Base-by-base conservation (phyloP, 2,888 invertebrate species). In the Hirtodrosophila duncani region DNA sequence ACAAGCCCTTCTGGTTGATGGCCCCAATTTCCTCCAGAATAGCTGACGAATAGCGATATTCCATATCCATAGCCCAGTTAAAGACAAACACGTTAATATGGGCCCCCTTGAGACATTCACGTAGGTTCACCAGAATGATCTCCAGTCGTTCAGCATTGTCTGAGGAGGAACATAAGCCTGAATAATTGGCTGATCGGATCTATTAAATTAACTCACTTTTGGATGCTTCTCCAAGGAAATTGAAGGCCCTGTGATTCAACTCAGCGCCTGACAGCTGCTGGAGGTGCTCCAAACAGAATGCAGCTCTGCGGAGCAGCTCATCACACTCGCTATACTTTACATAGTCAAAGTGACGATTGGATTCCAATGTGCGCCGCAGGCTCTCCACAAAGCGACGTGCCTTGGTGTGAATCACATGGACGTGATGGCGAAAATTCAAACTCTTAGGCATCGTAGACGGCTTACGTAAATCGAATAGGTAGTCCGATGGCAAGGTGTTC, bases 41-140 rank as follows among this genome's bases (percentile, higher is more conserved):
- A 6, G 45, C 46, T 2, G 31, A 4, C 0, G 75, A 79, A n/a
- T 61, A 79, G 13, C 71, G 80, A 49, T 75, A 61, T 20, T 81
- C 77, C 1, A 48, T 38, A 21, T 80, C 80, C 60, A 82, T 79
- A 49, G 67, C 70, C 84, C 85, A 84, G 44, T 83, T 82, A 31
- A 74, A 82, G 0, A 68, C 66, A 34, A 75, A 43, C 3, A 84
- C 50, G 13, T 52, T 48, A 9, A 83, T 21, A 42, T 83, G 69
- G 7, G 69, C 55, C 7, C 79, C 60, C 13, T 82, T 82, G n/a
- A 85, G 44, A 37, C 60, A 63, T 3, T 72, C 74, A 6, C 51
- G 68, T 17, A 80, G 38, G 18, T 62, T 45, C 10, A 43, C 4
- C 37, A 84, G 14, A 11, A 71, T 23, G 0, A 18, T n/a, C 31